Evolutionary conservation across 2,113 vertebrate species (phyloP).

Genomic region (Solea solea): DNA sequence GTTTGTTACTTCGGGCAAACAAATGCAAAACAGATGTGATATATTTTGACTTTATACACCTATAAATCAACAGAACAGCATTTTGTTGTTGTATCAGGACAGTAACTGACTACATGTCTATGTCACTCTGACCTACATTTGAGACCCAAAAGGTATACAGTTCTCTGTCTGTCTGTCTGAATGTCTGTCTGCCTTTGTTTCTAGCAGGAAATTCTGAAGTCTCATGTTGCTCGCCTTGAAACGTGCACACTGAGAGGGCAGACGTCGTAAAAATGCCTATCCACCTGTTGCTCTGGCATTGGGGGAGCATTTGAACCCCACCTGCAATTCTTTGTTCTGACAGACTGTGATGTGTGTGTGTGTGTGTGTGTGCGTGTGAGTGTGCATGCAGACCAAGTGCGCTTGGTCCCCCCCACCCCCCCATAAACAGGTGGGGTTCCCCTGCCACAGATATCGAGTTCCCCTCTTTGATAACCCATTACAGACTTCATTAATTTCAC

Average conservation of each 20-base stretch:
- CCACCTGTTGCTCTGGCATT: constrained; percentile 81
- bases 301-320: constrained; percentile 75
- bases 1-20: too few relatives aligned
- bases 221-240: constrained; percentile 77
- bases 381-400: constrained; percentile 26
- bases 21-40: neutral
- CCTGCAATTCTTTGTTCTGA: constrained; percentile 76
- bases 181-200: constrained; percentile 36
- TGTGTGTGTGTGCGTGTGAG: constrained; percentile 17
- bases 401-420: constrained; percentile 23
- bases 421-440: constrained; percentile 75
- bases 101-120: neutral
- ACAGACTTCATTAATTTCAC: constrained; percentile 79
- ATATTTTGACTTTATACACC: neutral
- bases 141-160: constrained; percentile 23
- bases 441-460: constrained; percentile 74
- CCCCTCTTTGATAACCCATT: constrained; percentile 81
- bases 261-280: constrained; percentile 80
- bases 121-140: constrained; percentile 20
- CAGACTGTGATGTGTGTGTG: constrained; percentile 48
- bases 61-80: neutral
- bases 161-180: constrained; percentile 34
- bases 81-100: neutral
- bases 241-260: constrained; percentile 65
- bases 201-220: constrained; percentile 60